Evolutionary conservation across 2,888 invertebrate genomes (phyloP), one percentile per base, ranked within the genome.

Genomic region (Synanthedon formicaeformis): DNA sequence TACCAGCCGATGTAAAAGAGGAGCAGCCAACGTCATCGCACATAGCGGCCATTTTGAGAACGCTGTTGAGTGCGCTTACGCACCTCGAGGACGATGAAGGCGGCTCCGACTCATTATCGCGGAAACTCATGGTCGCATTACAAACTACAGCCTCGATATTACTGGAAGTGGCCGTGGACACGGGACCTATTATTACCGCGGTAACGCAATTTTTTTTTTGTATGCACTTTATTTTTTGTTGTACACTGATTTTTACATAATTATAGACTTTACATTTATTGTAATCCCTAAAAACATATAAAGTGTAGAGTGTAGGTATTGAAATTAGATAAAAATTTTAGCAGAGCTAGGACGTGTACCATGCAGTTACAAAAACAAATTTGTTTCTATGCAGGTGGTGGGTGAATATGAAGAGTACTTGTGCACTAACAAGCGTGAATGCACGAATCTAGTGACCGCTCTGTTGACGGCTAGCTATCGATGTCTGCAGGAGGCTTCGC

Each of bases 351-450:
- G 18, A 18, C 18, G 18, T 18, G 18, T 18, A 18, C 18, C 18
- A 3, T 18, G 3, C 3, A 2, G 4, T 4, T 23, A 16, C 16
- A 16, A 16, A 16, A 16, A 16, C 16, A 16, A 16, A 16, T 16
- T 40, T 11, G 51, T 54, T 2, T 53, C 40, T 51, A 61, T 57
- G 0, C 61, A 87, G 86, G 65, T 75, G 5, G 65, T 78, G 62
- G 61, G 70, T 4, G 77, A 78, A 45, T 49, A 76, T 0, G 83
- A 81, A 57, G 78, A 83, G 5, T 76, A 74, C 61, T 55, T 79
- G 0, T 74, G 81, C 0, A 64, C 55, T 6, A 78, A 78, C 54
- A 73, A 71, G 45, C 75, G 73, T 23, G 85, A 83, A 40, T 75
- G 74, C 48, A 51, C 76, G 8, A 41, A 64, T 0, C 57, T 86